Conservation (phyloP, 2,797 vertebrate genomes). For the Eulemur coronatus region DNA sequence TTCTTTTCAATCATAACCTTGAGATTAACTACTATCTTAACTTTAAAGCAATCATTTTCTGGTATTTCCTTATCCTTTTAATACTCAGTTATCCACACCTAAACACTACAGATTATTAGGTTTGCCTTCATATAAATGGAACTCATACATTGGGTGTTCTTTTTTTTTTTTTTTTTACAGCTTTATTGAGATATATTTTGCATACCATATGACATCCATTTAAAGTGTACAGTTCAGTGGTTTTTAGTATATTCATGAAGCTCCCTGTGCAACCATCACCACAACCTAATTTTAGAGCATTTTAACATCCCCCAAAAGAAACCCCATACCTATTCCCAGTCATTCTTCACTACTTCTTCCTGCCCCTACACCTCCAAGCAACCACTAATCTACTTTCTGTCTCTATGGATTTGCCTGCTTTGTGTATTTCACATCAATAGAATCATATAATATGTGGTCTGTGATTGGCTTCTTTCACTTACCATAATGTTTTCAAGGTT, state of each 20-base stretch:
- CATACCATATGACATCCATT: background rate
- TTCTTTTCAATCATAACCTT: background rate
- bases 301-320: background rate
- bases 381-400: background rate
- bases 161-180: background rate
- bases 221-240: background rate
- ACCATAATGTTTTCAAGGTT: background rate
- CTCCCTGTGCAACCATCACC: background rate
- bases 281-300: background rate
- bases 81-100: background rate
- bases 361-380: background rate
- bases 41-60: background rate
- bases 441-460: background rate
- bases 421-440: background rate
- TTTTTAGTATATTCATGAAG: background rate
- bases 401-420: background rate
- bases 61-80: background rate
- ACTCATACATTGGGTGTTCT: background rate
- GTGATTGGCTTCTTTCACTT: background rate
- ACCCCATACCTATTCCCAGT: background rate
- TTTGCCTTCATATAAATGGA: background rate
- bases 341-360: background rate
- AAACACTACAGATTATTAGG: background rate
- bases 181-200: constrained; percentile 9
- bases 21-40: background rate